Conservation (phyloP, 1,140 invertebrate species). For the Aphelinus atriplicis region DNA sequence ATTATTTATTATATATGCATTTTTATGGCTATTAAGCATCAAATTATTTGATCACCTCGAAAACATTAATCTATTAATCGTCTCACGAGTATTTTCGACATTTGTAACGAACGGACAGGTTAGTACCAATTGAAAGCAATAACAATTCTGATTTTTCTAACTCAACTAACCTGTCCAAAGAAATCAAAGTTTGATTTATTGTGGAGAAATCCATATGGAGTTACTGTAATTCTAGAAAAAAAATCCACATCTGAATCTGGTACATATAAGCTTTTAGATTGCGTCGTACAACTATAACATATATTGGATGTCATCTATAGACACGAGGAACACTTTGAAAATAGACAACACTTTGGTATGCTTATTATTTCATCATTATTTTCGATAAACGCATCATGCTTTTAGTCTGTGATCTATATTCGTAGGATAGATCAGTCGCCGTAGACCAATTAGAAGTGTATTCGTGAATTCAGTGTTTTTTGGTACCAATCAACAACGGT, state of each 20-base stretch:
- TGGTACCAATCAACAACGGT: too few species aligned
- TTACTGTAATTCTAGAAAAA: too few species aligned
- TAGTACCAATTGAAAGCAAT: too few species aligned
- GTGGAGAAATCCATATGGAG: too few species aligned
- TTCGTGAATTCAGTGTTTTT: not conserved
- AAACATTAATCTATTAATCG: constrained; percentile 20
- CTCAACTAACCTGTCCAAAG: too few species aligned
- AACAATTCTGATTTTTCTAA: too few species aligned
- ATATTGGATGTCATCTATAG: constrained; percentile 13
- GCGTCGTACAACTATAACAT: constrained; percentile 26
- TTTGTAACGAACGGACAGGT: too few species aligned
- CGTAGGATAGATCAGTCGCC: too few species aligned
- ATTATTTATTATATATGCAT: not conserved
- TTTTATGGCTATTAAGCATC: constrained; percentile 13
- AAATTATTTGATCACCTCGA: constrained; percentile 5
- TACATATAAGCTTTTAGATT: constrained; percentile 34
- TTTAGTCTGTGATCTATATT: constrained; percentile 27
- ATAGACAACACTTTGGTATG: constrained; percentile 29
- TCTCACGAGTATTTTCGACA: too few species aligned
- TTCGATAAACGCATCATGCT: constrained; percentile 31
- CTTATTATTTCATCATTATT: constrained; percentile 18
- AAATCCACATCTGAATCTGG: too few species aligned
- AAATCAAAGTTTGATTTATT: too few species aligned
- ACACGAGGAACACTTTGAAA: constrained; percentile 31
- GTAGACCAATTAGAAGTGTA: not conserved